Percentiles rank a stretch among this genome's conserved stretches.
Conservation (phyloP, 2,888 invertebrate species). For the Megalurothrips usitatus region DNA sequence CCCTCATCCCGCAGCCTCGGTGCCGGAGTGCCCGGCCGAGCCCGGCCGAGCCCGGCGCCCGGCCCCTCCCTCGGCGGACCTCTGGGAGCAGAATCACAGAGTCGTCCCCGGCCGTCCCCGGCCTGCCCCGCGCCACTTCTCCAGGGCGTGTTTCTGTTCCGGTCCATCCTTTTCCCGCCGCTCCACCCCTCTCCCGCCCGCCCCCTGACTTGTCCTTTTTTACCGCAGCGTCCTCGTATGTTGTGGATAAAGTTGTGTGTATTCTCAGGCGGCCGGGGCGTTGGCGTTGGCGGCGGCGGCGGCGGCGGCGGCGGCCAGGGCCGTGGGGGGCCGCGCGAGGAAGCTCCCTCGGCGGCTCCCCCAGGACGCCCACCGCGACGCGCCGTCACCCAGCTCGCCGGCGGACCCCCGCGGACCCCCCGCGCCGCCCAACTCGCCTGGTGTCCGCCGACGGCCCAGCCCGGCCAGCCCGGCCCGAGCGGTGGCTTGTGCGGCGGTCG, state of each 20-base stretch:
- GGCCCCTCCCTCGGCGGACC: too few relatives aligned
- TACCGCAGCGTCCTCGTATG: not conserved
- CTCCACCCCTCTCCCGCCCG: not conserved
- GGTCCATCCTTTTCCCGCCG: constrained; percentile 19
- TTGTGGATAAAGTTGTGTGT: constrained; percentile 26
- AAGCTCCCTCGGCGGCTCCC: too few relatives aligned
- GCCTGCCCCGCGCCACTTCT: not conserved
- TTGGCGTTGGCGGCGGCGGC: not conserved
- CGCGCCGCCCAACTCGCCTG: too few relatives aligned
- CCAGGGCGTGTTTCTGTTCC: constrained; percentile 16
- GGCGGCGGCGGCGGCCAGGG: not conserved
- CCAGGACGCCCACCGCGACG: too few relatives aligned
- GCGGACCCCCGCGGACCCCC: too few relatives aligned
- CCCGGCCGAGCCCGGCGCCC: too few relatives aligned
- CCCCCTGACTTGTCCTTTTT: not conserved
- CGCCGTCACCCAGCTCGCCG: too few relatives aligned
- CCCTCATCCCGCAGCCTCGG: too few relatives aligned
- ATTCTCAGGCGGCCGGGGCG: constrained; percentile 21
- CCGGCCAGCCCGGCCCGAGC: not conserved
- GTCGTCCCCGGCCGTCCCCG: not conserved
- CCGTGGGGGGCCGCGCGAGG: not conserved
- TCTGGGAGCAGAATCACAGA: constrained; percentile 1
- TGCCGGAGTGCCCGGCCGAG: too few relatives aligned
- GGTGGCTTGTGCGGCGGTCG: not conserved
- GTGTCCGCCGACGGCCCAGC: not conserved